Conservation (phyloP, 2,797 vertebrate genomes). For the Peromyscus attwateri region DNA sequence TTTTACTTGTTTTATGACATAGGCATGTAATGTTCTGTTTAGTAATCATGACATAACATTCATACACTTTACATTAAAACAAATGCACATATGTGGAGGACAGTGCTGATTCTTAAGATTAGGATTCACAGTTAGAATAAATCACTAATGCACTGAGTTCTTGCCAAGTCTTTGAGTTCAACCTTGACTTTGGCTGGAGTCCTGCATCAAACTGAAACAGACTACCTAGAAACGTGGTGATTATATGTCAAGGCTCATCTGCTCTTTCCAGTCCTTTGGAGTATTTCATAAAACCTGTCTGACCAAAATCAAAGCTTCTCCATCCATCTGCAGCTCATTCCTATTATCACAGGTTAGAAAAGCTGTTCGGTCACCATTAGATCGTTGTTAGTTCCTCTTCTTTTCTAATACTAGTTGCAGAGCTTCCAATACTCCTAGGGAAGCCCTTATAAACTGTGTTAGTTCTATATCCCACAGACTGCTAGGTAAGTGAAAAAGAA, state of each 20-base stretch:
- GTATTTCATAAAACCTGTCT: neutral
- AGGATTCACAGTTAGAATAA: neutral
- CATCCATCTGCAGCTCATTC: neutral
- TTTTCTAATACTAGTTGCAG: neutral
- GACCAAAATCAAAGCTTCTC: neutral
- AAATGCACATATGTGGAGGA: neutral
- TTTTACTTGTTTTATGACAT: neutral
- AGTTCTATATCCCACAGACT: neutral
- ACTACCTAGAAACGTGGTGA: neutral
- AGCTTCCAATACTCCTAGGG: neutral
- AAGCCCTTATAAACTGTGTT: neutral
- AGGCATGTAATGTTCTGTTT: neutral
- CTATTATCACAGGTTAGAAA: neutral
- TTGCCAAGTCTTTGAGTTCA: slow-evolving; percentile 22
- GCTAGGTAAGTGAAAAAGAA: neutral
- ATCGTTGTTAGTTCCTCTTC: neutral
- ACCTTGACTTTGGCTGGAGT: neutral
- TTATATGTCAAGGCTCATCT: neutral
- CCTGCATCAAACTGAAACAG: neutral
- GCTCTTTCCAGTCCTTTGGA: neutral
- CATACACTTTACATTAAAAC: slow-evolving; percentile 16
- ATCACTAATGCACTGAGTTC: neutral
- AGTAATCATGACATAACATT: neutral
- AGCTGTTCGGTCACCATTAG: neutral
- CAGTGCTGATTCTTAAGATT: neutral